These are phyloP conservation scores for Eubucco bourcierii DNA, from an alignment of 2,113 vertebrate genomes.

Conservation along the genomic window DNA sequence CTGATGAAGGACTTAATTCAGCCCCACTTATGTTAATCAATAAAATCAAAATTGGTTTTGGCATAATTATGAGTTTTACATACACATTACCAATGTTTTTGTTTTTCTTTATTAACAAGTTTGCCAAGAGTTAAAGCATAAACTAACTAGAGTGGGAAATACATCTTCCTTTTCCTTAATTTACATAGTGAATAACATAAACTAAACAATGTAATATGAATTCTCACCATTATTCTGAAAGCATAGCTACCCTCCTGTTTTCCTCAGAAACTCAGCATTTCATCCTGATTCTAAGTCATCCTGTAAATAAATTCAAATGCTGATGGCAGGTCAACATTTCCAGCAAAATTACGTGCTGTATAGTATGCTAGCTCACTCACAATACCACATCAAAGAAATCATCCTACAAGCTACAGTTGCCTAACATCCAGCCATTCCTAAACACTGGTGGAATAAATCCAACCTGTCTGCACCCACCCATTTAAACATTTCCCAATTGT, in stretches of 20 bases:
- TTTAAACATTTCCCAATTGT: neutral
- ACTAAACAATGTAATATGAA: neutral
- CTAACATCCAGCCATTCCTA: neutral
- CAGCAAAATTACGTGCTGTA: neutral
- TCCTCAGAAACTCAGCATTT: neutral
- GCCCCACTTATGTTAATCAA: neutral
- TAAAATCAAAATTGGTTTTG: neutral
- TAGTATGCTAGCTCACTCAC: neutral
- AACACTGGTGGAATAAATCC: neutral
- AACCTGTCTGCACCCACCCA: neutral
- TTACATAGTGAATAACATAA: neutral
- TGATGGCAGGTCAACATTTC: neutral
- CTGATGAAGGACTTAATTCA: neutral
- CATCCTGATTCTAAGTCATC: neutral
- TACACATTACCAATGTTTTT: neutral
- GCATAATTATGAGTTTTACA: neutral
- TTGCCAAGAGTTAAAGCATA: neutral
- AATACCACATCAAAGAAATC: neutral
- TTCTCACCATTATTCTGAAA: neutral
- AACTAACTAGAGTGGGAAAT: neutral
- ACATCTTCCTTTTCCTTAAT: neutral
- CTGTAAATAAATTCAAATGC: neutral
- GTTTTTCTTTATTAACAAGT: neutral
- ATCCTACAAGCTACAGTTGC: neutral
- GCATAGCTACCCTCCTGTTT: neutral